phyloP scores from a whole-genome alignment of 2,113 vertebrate genomes.

The Salminus brasiliensis region DNA sequence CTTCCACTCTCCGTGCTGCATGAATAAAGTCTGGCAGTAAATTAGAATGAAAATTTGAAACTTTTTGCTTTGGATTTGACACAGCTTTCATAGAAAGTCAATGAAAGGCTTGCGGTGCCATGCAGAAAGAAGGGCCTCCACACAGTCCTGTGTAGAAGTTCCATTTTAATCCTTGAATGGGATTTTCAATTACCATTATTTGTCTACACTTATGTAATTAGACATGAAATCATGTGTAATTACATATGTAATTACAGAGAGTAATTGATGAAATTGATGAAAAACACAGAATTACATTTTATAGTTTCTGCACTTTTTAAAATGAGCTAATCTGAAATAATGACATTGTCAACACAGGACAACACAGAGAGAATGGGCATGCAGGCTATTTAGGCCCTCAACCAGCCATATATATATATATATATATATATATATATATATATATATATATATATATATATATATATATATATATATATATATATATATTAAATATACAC shows the following conservation, averaged over 20 bases:
- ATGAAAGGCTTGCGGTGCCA: neutral
- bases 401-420: too few species aligned
- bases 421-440: too few species aligned
- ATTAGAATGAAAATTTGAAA: slow-evolving; percentile 23
- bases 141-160: neutral
- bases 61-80: slow-evolving; percentile 8
- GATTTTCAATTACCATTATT: neutral
- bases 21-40: slow-evolving; percentile 25
- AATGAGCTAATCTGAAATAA: too few species aligned
- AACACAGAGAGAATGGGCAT: too few species aligned
- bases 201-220: neutral
- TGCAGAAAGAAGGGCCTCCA: slow-evolving; percentile 20
- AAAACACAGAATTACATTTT: neutral
- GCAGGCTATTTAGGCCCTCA: too few species aligned
- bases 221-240: neutral
- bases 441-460: too few species aligned
- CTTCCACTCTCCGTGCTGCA: neutral
- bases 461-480: too few species aligned
- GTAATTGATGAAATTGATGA: too few species aligned
- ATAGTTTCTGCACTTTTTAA: neutral
- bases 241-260: neutral
- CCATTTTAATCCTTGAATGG: neutral
- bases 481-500: too few species aligned
- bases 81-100: neutral
- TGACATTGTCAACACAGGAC: too few species aligned